Evolutionary conservation across 2,888 invertebrate species (phyloP), one percentile per base, ranked within the genome.

Genomic region (Linnaemya tessellans): DNA sequence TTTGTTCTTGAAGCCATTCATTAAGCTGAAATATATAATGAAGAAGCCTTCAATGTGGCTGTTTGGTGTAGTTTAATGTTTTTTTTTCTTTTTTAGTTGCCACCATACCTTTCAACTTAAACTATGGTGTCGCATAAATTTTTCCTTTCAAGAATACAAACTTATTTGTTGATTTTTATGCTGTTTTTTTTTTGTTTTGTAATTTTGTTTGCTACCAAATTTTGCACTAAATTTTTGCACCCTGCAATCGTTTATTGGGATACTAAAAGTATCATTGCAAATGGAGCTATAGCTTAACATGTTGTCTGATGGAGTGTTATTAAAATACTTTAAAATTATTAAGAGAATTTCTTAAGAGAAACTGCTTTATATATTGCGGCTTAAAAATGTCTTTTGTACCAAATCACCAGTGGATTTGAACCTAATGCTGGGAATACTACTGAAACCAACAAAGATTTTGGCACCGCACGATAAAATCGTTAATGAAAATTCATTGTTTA

Each of bases 101-200:
- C 62, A 73, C 54, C 74, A 71, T 80, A 60, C 60, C 79, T 75
- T 11, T 64, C 58, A 43, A 64, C 58, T 43, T 71, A 51, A 64
- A 60, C 85, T 79, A 82, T 78, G 77, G 82, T 82, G 82, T 85
- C 82, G 78, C 82, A 82, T 82, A 82, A 83, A 78, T 67, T 85
- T 82, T 85, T 85, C n/a, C 43, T 38, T 85, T 75, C 79, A 71
- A 18, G 75, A 70, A 75, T 80, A 75, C 64, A 80, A 67, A 74
- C 51, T 67, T 74, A 30, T 80, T 67, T 62, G 30, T 46, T n/a
- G n/a, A n/a, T n/a, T n/a, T n/a, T n/a, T n/a, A 22, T 15, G 10
- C 41, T 51, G 60, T 65, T 64, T 41, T 22, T 54, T 20, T 65
- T 46, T 56, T 51, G 20, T 3, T 60, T 58, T 13, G 60, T 58